A percentile compares a stretch with the other conserved stretches of the same genome.
Evolutionary conservation across 2,797 vertebrate species (phyloP).

Genomic region (Bufotes viridis): DNA sequence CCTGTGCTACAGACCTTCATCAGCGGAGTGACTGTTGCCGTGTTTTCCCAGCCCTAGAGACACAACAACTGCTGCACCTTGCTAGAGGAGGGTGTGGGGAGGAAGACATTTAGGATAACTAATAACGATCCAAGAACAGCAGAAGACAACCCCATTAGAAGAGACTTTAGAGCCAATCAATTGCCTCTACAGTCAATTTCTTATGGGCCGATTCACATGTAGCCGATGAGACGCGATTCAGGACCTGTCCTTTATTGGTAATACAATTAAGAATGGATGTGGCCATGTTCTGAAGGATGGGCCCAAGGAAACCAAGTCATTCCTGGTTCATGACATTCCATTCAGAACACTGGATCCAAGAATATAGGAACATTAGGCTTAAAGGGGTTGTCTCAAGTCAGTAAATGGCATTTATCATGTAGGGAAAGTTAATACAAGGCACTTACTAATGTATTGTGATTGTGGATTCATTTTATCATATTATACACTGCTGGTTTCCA

Average conservation of each 20-base stretch:
- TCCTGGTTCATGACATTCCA: not conserved
- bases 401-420: no score
- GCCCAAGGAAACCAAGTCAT: not conserved
- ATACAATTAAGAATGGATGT: not conserved
- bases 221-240: not conserved
- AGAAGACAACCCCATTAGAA: not conserved
- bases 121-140: not conserved
- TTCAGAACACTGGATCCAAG: not conserved
- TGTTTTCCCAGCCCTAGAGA: conserved; percentile 49
- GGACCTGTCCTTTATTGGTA: not conserved
- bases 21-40: conserved; percentile 38
- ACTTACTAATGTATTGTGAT: no score
- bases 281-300: not conserved
- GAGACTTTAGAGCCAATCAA: not conserved
- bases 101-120: not conserved
- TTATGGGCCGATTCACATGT: not conserved
- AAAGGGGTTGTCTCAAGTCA: no score
- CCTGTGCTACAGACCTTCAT: conserved; percentile 1
- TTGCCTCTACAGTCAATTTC: not conserved
- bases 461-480: no score
- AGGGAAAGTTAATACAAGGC: no score
- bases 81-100: not conserved
- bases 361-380: not conserved
- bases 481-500: no score
- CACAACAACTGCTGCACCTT: conserved; percentile 33